Evolutionary conservation across 2,797 vertebrate species (phyloP), one percentile per base, ranked within the genome.

Genomic region (Taeniopygia guttata): DNA sequence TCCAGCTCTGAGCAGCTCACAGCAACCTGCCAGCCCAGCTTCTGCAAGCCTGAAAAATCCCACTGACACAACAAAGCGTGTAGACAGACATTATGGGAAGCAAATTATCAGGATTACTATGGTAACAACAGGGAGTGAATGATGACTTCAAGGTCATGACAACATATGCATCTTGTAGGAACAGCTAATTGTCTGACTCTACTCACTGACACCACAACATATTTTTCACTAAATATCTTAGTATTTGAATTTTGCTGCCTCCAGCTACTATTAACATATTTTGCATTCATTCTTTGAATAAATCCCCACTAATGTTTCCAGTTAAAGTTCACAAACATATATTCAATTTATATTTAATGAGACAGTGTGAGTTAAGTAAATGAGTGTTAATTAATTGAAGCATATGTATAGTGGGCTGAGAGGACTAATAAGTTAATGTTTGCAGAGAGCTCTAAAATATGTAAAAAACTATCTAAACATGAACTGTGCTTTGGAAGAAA

Each of bases 341-440:
- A 95, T 92, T 96, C 82, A 95, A 93, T 95, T 96, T 95, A 94
- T 96, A 94, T 96, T 97, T 97, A 97, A 97, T 95, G 89, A 97
- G 82, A 93, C 72, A 89, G 48, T 67, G 78, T 27, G 73, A 96
- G 56, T 92, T 94, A 95, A 97, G 91, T 89, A 96, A 97, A 94
- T 90, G 67, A 87, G 62, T 84, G 82, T 20, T 94, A 88, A 94
- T 96, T 96, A 96, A 96, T 96, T 96, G 85, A 94, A 96, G 76
- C 87, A 75, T 90, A 95, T 91, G 58, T 79, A 85, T 51, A 94
- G 78, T 83, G 81, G 69, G 78, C 62, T 90, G 81, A 59, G 51
- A 93, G 67, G 55, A 93, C 93, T 81, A 84, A 93, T 95, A 77
- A 88, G 70, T 83, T 94, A 89, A 94, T 81, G 30, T 72, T 89